These are phyloP conservation scores for Triplophysa dalaica DNA, from an alignment of 2,113 vertebrate species.

Conservation along the genomic window DNA sequence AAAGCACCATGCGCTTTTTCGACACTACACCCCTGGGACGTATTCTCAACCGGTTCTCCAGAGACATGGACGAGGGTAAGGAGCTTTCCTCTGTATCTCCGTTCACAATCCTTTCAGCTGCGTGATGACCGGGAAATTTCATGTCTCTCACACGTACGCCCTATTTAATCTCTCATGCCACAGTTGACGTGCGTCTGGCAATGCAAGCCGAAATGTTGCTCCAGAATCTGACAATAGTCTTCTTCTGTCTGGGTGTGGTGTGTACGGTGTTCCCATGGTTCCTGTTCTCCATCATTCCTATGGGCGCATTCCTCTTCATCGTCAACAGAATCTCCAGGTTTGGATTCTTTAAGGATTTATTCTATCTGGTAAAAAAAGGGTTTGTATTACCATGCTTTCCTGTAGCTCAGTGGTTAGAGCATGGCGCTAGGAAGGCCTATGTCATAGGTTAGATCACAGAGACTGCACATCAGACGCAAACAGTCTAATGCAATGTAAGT, in stretches of 20 bases:
- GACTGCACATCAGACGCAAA: too few relatives aligned
- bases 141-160: background rate
- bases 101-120: background rate
- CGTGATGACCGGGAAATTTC: background rate
- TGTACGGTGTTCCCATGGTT: slow-evolving; percentile 80
- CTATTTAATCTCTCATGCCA: slow-evolving; percentile 39
- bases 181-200: slow-evolving; percentile 80
- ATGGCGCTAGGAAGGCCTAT: too few relatives aligned
- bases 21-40: slow-evolving; percentile 82
- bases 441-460: too few relatives aligned
- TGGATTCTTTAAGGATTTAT: slow-evolving; percentile 35
- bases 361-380: too few relatives aligned
- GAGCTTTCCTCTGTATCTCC: slow-evolving; percentile 34
- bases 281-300: slow-evolving; percentile 75
- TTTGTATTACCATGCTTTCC: too few relatives aligned
- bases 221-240: slow-evolving; percentile 78
- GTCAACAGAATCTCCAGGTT: slow-evolving; percentile 78
- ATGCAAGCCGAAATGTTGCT: slow-evolving; percentile 79
- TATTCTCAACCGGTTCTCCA: slow-evolving; percentile 81
- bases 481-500: too few relatives aligned
- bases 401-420: too few relatives aligned
- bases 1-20: slow-evolving; percentile 78
- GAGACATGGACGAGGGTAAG: slow-evolving; percentile 84
- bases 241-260: slow-evolving; percentile 78
- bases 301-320: slow-evolving; percentile 73